Base-by-base conservation (phyloP, 2,888 invertebrate species). In the Lathronympha strigana region DNA sequence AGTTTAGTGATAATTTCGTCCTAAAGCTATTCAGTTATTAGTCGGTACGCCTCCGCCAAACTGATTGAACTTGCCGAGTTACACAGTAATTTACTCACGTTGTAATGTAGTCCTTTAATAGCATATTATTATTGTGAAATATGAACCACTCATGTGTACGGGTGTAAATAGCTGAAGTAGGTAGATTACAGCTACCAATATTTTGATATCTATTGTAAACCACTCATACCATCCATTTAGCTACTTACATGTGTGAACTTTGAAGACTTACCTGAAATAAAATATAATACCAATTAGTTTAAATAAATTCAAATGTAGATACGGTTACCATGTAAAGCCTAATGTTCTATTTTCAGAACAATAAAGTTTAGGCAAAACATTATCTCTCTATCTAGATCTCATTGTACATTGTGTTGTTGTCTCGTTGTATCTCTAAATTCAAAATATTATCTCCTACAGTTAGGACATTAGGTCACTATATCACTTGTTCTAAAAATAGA, bases 1-100 rank as follows among this genome's bases (percentile, higher is more conserved):
- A 28, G 17, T 17, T 43, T 17, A 43, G 17, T 38, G 43, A 40
- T 2, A 28, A 28, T 17, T 25, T 40, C 55, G 28, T n/a, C 55
- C 38, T 15, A 25, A 15, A 31, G 23, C 38, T 53, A 53, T 53
- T 53, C 8, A 31, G 23, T 54, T 53, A 53, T 53, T 53, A 53
- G 38, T 23, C 25, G 25, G 13, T 13, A 55, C 38, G 40, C 25
- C 25, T 11, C 19, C 25, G 25, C 55, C 13, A 40, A 28, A 17
- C 25, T 43, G 55, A 55, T 53, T 33, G 21, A 31, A n/a, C 33
- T 19, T 5, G 33, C n/a, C 17, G 50, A 17, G 31, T 15, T 6
- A 25, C 25, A 15, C 9, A 3, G 15, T 49, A 40, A 40, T 40
- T 40, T 45, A 45, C 21, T 21, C 21, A 21, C 13, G 45, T 45